Base-by-base conservation (phyloP, 2,113 vertebrate species). In the Rhinolophus sinicus region DNA sequence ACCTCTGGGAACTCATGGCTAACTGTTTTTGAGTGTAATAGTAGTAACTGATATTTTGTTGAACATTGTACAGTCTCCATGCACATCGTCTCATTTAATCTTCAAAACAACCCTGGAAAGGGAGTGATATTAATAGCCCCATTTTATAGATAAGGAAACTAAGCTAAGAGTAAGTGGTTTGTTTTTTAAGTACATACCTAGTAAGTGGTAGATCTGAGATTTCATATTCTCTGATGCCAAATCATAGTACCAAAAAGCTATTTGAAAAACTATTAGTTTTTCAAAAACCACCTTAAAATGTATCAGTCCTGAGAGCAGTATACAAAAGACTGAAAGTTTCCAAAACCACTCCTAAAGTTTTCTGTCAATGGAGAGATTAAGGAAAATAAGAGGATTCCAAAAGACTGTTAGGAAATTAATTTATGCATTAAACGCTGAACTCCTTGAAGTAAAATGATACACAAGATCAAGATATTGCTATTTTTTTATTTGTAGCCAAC, bases 401-500 rank as follows among this genome's bases (percentile, higher is more conserved):
- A 88, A 88, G 50, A n/a, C 35, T 80, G 9, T 58, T 73, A 80
- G 33, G 44, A 73, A 60, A 77, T 77, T 14, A 50, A 33, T 89
- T 82, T 80, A 89, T 56, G 9, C 14, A 5, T 58, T 18, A 65
- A 93, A 95, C 18, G 81, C 22, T 54, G 47, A 94, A 64, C 15
- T 70, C 47, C 90, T 91, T 75, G 19, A 95, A 94, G 73, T 91
- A 94, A 95, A 97, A 96, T 89, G 91, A 96, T 94, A 96, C 75
- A 91, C 86, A 96, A 77, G 58, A 65, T 97, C 91, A 93, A 88
- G 60, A 67, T 96, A 90, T 24, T 96, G 56, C 73, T 95, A 40
- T 54, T 85, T 94, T 95, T 93, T 65, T 19, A 93, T 97, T 96
- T 92, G n/a, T 97, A 97, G 67, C 75, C 92, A 97, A 96, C 60